These are phyloP conservation scores for Chelonoidis abingdonii DNA, from an alignment of 2,113 vertebrate genomes.

Conservation along the genomic window DNA sequence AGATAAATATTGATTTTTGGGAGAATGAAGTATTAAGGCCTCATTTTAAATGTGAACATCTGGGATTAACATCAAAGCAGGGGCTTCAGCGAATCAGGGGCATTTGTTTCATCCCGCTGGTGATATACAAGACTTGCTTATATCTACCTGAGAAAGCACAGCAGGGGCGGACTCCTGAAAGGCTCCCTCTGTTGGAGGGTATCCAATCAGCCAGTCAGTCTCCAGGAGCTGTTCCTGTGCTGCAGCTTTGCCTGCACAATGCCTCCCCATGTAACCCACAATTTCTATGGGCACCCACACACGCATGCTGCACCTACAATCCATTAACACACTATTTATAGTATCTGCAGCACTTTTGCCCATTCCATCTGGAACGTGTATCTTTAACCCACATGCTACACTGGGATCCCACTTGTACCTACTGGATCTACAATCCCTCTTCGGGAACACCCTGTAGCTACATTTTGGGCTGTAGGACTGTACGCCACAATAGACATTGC, in stretches of 20 bases:
- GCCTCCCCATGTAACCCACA: background rate
- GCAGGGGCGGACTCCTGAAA: background rate
- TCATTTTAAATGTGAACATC: rapidly evolving
- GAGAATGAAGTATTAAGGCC: background rate
- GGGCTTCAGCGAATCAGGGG: rapidly evolving
- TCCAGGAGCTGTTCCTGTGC: background rate
- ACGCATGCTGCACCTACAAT: background rate
- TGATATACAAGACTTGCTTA: rapidly evolving
- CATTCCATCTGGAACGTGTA: slow-evolving; percentile 28
- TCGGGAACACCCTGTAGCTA: background rate
- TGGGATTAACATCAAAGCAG: background rate
- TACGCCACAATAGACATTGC: background rate
- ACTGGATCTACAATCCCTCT: background rate
- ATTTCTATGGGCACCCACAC: background rate
- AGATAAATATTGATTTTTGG: background rate
- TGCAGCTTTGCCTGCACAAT: background rate
- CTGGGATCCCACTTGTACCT: background rate
- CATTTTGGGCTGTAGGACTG: background rate
- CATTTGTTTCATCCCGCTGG: rapidly evolving
- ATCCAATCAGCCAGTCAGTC: rapidly evolving
- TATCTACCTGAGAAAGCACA: background rate
- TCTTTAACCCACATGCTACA: background rate
- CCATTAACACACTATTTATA: background rate
- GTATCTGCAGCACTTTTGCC: background rate
- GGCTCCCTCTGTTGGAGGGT: too few species aligned